Conservation (phyloP, 1,140 invertebrate genomes). For the Bombus pyrosoma region DNA sequence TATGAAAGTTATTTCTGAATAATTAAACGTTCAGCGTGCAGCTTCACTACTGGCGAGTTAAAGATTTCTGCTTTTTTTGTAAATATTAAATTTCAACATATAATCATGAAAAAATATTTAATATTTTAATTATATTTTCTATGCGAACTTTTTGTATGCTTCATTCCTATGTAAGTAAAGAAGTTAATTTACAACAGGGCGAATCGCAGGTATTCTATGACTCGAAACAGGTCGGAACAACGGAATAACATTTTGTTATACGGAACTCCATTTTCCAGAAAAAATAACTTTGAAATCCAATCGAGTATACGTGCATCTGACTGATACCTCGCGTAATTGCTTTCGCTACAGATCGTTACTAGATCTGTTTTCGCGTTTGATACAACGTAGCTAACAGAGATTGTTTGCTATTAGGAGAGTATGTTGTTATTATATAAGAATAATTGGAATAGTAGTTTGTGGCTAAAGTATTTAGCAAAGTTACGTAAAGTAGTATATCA, state of each 20-base stretch:
- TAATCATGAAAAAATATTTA: background rate
- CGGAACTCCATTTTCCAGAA: background rate
- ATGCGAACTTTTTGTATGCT: background rate
- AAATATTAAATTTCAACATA: background rate
- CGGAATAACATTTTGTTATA: background rate
- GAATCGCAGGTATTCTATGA: background rate
- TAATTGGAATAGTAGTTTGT: background rate
- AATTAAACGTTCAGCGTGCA: slow-evolving; percentile 12
- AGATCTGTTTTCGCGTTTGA: background rate
- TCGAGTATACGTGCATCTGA: background rate
- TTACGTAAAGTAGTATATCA: background rate
- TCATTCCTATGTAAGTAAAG: background rate
- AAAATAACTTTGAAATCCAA: background rate
- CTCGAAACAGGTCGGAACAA: background rate
- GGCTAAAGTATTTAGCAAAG: background rate
- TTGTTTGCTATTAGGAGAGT: too few species aligned
- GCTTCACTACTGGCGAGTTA: background rate
- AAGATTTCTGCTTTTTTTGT: background rate
- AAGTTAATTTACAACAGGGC: background rate
- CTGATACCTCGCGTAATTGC: background rate
- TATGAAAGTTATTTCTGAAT: slow-evolving; percentile 30
- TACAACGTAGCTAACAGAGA: too few species aligned
- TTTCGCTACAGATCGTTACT: background rate
- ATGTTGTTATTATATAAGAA: background rate
- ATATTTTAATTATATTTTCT: background rate